phyloP scores from a whole-genome alignment of 2,888 invertebrate species.

The Octodonta nipae region DNA sequence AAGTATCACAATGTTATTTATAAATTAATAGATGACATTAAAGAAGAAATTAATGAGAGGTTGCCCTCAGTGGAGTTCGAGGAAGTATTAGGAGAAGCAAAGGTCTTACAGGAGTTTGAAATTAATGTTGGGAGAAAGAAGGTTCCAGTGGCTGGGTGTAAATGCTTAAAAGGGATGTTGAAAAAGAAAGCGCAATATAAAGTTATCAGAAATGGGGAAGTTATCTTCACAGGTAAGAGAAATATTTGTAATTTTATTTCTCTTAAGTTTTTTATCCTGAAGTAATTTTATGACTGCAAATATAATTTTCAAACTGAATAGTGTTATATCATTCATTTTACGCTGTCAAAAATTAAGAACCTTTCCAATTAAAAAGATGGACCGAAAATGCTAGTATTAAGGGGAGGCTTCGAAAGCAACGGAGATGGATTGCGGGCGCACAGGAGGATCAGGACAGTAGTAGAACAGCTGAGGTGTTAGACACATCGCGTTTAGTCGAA shows the following conservation, averaged over 20 bases:
- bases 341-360: too few relatives aligned
- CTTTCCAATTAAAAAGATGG: too few relatives aligned
- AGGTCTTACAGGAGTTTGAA: constrained; percentile 69
- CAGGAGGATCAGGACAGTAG: too few relatives aligned
- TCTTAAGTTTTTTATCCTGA: too few relatives aligned
- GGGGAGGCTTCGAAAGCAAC: too few relatives aligned
- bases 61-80: constrained; percentile 64
- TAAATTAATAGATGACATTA: constrained; percentile 78
- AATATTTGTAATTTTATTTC: background rate
- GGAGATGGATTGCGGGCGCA: too few relatives aligned
- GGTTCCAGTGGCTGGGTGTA: constrained; percentile 77
- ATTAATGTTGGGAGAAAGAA: constrained; percentile 68
- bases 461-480: too few relatives aligned
- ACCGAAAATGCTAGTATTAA: too few relatives aligned
- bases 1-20: constrained; percentile 82
- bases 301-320: too few relatives aligned
- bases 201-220: constrained; percentile 51
- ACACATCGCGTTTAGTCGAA: too few relatives aligned
- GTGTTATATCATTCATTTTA: too few relatives aligned
- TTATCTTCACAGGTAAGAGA: constrained; percentile 53
- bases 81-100: constrained; percentile 69
- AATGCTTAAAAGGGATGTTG: constrained; percentile 65
- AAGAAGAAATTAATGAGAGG: constrained; percentile 56
- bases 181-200: constrained; percentile 53
- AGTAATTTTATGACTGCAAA: too few relatives aligned